Base-by-base conservation (phyloP, 2,113 vertebrate genomes). In the Festucalex cinctus region DNA sequence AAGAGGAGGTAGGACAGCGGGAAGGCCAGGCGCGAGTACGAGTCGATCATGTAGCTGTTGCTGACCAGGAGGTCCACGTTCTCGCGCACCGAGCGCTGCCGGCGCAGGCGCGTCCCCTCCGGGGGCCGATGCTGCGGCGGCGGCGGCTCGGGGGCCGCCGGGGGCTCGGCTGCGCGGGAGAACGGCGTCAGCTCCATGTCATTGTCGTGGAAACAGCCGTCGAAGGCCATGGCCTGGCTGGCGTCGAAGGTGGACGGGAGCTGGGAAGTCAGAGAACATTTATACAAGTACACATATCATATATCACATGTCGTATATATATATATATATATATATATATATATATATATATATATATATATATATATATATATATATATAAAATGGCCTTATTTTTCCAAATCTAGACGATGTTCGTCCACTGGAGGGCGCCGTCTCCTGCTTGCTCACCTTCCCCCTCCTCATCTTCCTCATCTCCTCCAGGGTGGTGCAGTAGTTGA, bases 31-130 rank as follows among this genome's bases (percentile, higher is more conserved):
- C 92, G 93, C 16, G 94, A 98, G 84, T 97, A 97, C 0, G 94
- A 95, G 89, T 98, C 95, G 54, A 95, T 96, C 82, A 91, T 89
- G 44, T 96, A 95, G 84, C 94, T 97, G 86, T 95, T 95, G 88
- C 90, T 92, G 66, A 96, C 88, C 87, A 96, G 91, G 75, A 94
- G 91, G 75, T 93, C 90, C 79, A 95, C 77, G 0, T 93, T 92
- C 22, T 91, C 90, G 51, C 88, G 88, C 39, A 94, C 73, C 0
- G 91, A 93, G 32, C 87, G 91, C 81, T 92, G 93, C 63, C 91
- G 92, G 61, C 89, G 92, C 1, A 94, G 71, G 19, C 57, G 90
- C 0, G 88, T 75, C 1, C 91, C 91, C 72, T 74, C 84, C 0
- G 41, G 13, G 26, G 83, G 83, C 19, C 77, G 80, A 12, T 59